Percentiles rank a stretch among this genome's conserved stretches.
These are phyloP conservation scores for Muntiacus muntjak DNA, from an alignment of 2,113 vertebrate genomes.

Conservation along the genomic window DNA sequence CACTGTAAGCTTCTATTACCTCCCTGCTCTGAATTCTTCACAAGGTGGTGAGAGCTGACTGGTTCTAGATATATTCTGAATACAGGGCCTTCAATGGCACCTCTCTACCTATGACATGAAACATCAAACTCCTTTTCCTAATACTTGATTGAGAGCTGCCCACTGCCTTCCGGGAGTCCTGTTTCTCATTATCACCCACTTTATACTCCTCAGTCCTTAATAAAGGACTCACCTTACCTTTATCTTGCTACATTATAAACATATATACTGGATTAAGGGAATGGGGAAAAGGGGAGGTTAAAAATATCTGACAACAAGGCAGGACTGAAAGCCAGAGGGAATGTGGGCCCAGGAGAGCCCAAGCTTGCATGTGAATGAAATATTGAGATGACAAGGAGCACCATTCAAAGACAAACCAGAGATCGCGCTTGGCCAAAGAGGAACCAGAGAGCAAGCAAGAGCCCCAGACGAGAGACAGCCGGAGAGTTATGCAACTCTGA, in stretches of 20 bases:
- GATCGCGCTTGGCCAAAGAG: fast-evolving
- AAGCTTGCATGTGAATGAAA: not conserved
- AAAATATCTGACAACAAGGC: not conserved
- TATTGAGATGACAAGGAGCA: fast-evolving
- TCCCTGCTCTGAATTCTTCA: not conserved
- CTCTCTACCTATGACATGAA: not conserved
- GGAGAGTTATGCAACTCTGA: not conserved
- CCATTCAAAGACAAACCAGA: not conserved
- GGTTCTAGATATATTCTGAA: not conserved
- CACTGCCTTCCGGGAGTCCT: not conserved
- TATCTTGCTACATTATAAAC: not conserved
- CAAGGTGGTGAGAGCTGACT: not conserved
- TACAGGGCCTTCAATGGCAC: not conserved
- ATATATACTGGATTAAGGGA: not conserved
- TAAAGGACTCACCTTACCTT: not conserved
- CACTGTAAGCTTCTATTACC: too few relatives aligned
- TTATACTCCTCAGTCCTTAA: not conserved
- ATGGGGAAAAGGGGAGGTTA: not conserved
- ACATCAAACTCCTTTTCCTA: not conserved
- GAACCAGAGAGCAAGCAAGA: not conserved
- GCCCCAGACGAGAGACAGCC: not conserved
- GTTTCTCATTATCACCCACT: not conserved
- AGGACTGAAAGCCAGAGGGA: not conserved
- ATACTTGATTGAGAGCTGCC: not conserved
- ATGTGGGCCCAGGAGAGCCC: not conserved